Evolutionary conservation across 2,113 vertebrate species (phyloP).

Genomic region (Arothron firmamentum): DNA sequence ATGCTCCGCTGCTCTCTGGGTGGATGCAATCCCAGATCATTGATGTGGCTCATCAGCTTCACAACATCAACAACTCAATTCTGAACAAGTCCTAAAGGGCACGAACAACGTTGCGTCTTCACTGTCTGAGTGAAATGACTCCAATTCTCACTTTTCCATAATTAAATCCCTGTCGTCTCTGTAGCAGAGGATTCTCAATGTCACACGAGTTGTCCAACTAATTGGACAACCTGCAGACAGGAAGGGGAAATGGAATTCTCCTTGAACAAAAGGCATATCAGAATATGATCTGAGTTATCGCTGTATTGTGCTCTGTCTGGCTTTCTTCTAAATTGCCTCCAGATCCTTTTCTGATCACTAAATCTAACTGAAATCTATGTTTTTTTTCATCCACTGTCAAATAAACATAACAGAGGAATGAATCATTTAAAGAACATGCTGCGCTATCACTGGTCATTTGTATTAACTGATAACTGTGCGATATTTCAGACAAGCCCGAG

Average conservation of each 20-base stretch:
- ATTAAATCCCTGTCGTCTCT: constrained; percentile 43
- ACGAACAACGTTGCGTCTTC: too few species aligned
- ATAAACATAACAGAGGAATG: not conserved
- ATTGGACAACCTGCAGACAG: constrained; percentile 40
- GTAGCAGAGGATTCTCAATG: constrained; percentile 54
- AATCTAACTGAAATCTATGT: constrained; percentile 32
- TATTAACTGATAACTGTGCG: constrained; percentile 5
- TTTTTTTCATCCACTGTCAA: constrained; percentile 6
- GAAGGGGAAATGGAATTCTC: constrained; percentile 48
- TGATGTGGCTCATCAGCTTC: too few species aligned
- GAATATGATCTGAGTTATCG: constrained; percentile 51
- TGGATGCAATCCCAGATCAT: too few species aligned
- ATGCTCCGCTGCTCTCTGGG: too few species aligned
- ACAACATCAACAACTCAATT: too few species aligned
- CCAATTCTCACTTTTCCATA: constrained; percentile 21
- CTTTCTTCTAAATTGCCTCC: constrained; percentile 34
- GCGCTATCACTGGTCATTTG: not conserved
- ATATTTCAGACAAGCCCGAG: constrained; percentile 5
- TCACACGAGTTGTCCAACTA: constrained; percentile 48
- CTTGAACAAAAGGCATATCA: constrained; percentile 47
- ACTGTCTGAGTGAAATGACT: constrained; percentile 8
- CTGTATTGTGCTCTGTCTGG: constrained; percentile 36
- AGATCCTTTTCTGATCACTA: constrained; percentile 28
- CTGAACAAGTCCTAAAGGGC: too few species aligned
- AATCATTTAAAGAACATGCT: not conserved